Evolutionary conservation across 2,797 vertebrate species (phyloP), one percentile per base, ranked within the genome.

Genomic region (Margarornis squamiger): DNA sequence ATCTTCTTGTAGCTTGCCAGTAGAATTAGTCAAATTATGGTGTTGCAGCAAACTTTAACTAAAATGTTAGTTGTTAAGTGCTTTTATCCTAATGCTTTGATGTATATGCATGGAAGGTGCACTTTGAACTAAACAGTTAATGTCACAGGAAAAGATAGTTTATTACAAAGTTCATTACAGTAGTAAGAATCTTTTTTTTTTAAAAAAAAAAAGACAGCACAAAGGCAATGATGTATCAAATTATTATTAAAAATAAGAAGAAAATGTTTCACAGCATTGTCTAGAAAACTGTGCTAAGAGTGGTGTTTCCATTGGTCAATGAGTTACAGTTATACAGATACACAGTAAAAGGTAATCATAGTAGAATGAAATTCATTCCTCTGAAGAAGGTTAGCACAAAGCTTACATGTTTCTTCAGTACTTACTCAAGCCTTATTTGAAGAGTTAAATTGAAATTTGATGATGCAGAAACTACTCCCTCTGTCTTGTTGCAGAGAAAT

Each of bases 401-500:
- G 22, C 34, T 92, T 70, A 0, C 17, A 4, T 30, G 24, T 39
- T 66, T 49, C 46, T 75, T 81, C 55, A 88, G 55, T 68, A 54
- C 55, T 75, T 78, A n/a, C 54, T 86, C 49, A 71, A 55, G 36
- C 43, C 59, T 80, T 49, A 57, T 91, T 86, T 79, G 67, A 95
- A 93, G 89, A 75, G 87, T 93, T 93, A 89, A 93, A 83, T 80
- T 76, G 78, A 68, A 93, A 87, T 77, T 92, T 92, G 82, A 71
- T 63, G 78, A 67, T 77, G 63, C 78, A 86, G 74, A 92, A 93
- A 73, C 55, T 74, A 14, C 48, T 94, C 24, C 48, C 67, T 82
- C 59, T 92, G 43, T 48, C 29, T 92, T 67, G 84, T 73, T 80
- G 72, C 29, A 41, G 32, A 86, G 41, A 57, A 90, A 67, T 57